Base-by-base conservation (phyloP, 1,140 invertebrate species). In the Brachionus paranguensis region DNA sequence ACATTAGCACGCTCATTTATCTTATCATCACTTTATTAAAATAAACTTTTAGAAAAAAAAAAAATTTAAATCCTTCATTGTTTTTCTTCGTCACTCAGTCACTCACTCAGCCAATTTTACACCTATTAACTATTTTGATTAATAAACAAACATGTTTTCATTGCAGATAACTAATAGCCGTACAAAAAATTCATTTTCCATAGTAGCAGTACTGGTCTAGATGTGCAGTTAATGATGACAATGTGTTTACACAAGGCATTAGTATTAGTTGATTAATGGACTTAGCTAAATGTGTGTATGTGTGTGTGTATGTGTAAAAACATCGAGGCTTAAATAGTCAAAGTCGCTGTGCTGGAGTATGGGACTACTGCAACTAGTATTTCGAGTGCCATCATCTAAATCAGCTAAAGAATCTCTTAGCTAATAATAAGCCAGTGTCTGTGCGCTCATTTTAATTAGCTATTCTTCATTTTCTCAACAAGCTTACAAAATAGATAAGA, bases 161-260 rank as follows among this genome's bases (percentile, higher is more conserved):
- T 70, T 70, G n/a, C 37, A 72, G 68, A 72, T 72, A 72, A 72
- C 68, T 72, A 72, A 72, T 72, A n/a, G n/a, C 33, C 68, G 68
- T 72, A 43, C 33, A 43, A 72, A 43, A 72, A 20, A 72, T 68
- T 17, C n/a, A 60, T 60, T 60, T 60, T 20, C 10, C 20, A 60
- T 12, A 3, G 7, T 10, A 27, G 10, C 4, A 60, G 20, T 53
- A 20, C 2, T 10, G 6, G 17, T 10, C 5, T 60, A 10, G n/a
- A 60, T 60, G 53, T 27, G 53, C 17, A 60, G 4, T 11, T 60
- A 60, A 60, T 60, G n/a, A 60, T 60, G n/a, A 17, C 17, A n/a
- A 60, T 20, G 53, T 60, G 53, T 60, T 60, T 60, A 10, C n/a
- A 60, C 17, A 60, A 60, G 53, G 53, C 53, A 60, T 60, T 60